phyloP scores from a whole-genome alignment of 2,797 vertebrate genomes.

The Paguma larvata region DNA sequence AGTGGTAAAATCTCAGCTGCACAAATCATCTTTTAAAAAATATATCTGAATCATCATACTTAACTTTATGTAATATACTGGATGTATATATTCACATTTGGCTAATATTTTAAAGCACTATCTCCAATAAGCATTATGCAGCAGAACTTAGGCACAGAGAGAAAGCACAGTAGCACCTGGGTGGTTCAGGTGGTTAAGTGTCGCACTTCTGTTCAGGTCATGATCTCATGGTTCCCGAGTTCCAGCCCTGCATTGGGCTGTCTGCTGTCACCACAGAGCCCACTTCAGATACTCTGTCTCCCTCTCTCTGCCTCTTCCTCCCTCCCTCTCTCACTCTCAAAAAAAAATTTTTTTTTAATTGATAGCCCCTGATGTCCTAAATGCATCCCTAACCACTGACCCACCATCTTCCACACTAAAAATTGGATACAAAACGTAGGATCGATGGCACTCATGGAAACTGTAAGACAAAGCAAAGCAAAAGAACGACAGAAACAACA shows the following conservation, averaged over 20 bases:
- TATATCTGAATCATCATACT: not conserved
- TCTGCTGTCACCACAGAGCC: too few relatives aligned
- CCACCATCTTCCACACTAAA: not conserved
- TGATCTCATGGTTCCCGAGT: too few relatives aligned
- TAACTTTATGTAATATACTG: not conserved
- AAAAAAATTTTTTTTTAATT: too few relatives aligned
- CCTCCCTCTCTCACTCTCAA: too few relatives aligned
- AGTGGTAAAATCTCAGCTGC: not conserved
- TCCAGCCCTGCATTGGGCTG: too few relatives aligned
- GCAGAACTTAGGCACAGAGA: not conserved
- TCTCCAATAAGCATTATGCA: not conserved
- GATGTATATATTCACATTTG: not conserved
- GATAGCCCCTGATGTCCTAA: not conserved
- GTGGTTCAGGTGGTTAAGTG: too few relatives aligned
- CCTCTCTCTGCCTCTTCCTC: too few relatives aligned
- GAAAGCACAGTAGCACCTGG: not conserved
- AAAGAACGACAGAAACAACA: not conserved
- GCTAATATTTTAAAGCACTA: not conserved
- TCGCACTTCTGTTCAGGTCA: too few relatives aligned
- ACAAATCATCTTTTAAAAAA: constrained; percentile 43
- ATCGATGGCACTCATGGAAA: not conserved
- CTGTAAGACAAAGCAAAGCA: not conserved
- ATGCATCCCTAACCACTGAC: not conserved
- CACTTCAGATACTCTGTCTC: too few relatives aligned
- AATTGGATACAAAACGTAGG: not conserved